Conservation (phyloP, 2,797 vertebrate species). For the Oreochromis grahami region DNA sequence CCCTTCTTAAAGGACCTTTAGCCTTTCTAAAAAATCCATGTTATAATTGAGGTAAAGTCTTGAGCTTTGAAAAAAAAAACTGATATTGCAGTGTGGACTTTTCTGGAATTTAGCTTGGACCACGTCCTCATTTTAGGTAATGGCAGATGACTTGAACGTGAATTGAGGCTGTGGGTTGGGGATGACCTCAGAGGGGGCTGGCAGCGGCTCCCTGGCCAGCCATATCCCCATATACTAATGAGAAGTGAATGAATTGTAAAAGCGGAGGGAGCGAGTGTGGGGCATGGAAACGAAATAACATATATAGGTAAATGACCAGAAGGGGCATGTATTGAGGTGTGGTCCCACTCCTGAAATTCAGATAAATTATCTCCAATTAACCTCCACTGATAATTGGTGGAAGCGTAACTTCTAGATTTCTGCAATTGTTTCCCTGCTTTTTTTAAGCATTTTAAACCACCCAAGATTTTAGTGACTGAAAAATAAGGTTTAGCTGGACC, state of each 20-base stretch:
- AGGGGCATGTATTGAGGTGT: no score
- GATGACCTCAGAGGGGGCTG: neutral
- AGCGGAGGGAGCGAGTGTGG: no score
- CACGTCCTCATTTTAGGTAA: neutral
- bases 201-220: neutral
- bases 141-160: neutral
- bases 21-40: neutral
- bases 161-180: neutral
- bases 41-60: conserved; percentile 32
- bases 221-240: neutral
- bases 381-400: neutral
- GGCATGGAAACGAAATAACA: no score
- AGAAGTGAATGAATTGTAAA: neutral
- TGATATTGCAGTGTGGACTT: neutral
- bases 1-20: neutral
- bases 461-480: neutral
- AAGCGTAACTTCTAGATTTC: neutral
- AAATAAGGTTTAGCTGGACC: neutral
- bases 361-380: neutral
- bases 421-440: neutral
- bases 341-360: no score
- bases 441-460: neutral
- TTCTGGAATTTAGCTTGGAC: neutral
- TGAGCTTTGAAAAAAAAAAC: neutral
- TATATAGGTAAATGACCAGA: no score